Evolutionary conservation across 1,140 invertebrate genomes (phyloP).

Genomic region (Drosophila lowei): DNA sequence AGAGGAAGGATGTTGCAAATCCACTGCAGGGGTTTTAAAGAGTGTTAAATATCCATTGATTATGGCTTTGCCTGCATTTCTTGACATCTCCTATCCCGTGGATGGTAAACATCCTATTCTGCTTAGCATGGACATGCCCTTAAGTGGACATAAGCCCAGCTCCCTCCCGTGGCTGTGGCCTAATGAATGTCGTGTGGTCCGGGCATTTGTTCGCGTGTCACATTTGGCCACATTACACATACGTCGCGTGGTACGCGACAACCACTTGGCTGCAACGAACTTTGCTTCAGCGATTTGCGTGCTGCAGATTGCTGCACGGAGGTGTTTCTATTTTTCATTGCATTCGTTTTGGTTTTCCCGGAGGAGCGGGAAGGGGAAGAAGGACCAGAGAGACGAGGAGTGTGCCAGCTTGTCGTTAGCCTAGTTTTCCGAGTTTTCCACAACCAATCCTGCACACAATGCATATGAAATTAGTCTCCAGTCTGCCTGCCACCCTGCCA

Average conservation of each 20-base stretch:
- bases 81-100: too few species aligned
- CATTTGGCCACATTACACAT: constrained; percentile 53
- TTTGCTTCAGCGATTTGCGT: constrained; percentile 56
- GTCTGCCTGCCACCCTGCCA: constrained; percentile 26
- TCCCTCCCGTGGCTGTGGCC: neutral
- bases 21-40: constrained; percentile 1
- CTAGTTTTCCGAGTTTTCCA: constrained; percentile 35
- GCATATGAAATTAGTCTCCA: constrained; percentile 62
- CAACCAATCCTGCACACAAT: constrained; percentile 40
- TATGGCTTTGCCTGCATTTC: too few species aligned
- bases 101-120: too few species aligned
- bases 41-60: neutral
- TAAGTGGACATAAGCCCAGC: neutral
- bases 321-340: constrained; percentile 13
- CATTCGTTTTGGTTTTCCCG: constrained; percentile 7
- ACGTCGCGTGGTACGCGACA: constrained; percentile 45
- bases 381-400: neutral
- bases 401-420: constrained; percentile 55
- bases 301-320: constrained; percentile 46
- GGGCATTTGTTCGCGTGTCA: constrained; percentile 36
- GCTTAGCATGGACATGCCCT: too few species aligned
- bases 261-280: constrained; percentile 30
- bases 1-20: neutral
- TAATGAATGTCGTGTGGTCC: neutral
- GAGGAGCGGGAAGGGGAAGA: neutral